Percentiles rank a stretch among this genome's conserved stretches.
These are phyloP conservation scores for Sitta europaea DNA, from an alignment of 2,113 vertebrate species.

Conservation along the genomic window DNA sequence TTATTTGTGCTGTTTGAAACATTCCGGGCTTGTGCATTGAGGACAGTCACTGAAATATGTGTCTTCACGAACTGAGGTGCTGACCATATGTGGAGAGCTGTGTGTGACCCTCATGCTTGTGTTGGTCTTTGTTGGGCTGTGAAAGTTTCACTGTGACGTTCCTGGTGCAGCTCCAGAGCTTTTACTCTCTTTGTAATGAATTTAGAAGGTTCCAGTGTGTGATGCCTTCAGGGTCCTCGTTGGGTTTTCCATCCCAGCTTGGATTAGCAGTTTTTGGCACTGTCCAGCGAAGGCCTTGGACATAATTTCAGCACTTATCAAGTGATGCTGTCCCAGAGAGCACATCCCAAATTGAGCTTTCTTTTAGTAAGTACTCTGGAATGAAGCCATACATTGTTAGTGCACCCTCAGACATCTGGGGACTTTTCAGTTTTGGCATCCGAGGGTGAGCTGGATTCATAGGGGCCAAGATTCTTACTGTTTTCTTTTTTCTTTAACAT, in stretches of 20 bases:
- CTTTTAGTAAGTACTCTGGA: neutral
- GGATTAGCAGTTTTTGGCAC: neutral
- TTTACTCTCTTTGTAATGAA: neutral
- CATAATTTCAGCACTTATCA: neutral
- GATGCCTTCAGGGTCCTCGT: fast-evolving
- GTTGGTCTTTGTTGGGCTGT: neutral
- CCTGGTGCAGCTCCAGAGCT: neutral
- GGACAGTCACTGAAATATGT: fast-evolving
- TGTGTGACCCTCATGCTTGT: fast-evolving
- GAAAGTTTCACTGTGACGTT: neutral
- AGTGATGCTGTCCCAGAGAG: neutral
- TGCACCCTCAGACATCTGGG: neutral
- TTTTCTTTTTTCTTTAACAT: neutral
- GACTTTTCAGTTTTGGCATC: neutral
- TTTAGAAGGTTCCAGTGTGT: neutral
- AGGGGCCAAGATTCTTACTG: neutral
- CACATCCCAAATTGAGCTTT: neutral
- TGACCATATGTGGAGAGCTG: neutral
- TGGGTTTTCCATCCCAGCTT: neutral
- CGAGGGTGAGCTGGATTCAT: neutral
- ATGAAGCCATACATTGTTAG: neutral
- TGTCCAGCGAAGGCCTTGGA: neutral
- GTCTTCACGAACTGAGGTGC: neutral
- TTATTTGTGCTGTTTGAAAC: neutral
- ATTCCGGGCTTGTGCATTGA: neutral